These are phyloP conservation scores for Chloropsis hardwickii DNA, from an alignment of 2,113 vertebrate species.

Conservation along the genomic window DNA sequence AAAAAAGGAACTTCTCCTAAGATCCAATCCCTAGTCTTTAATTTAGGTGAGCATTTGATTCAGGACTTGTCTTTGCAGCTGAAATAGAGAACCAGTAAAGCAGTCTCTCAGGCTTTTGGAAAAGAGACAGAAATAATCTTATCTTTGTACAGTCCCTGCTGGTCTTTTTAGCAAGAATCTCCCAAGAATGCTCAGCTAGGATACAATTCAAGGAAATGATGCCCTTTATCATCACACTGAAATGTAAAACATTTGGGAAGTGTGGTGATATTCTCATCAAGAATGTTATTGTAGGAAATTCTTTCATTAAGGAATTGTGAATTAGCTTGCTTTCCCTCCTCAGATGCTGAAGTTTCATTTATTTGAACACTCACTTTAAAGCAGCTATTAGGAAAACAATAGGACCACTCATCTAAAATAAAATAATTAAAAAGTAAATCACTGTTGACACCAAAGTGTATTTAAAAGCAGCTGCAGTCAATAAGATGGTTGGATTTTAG, in stretches of 20 bases:
- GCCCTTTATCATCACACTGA: neutral
- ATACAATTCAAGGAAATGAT: neutral
- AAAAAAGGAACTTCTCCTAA: neutral
- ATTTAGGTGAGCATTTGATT: neutral
- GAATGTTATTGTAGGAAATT: neutral
- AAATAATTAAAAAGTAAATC: conserved; percentile 60
- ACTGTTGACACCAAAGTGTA: conserved; percentile 35
- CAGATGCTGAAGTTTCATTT: conserved; percentile 10
- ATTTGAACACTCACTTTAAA: conserved; percentile 16
- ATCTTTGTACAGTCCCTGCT: neutral
- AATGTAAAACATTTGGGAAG: neutral
- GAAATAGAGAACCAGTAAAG: neutral
- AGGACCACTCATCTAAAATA: conserved; percentile 21
- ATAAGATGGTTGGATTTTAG: conserved; percentile 8
- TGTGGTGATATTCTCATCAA: neutral
- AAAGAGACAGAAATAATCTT: neutral
- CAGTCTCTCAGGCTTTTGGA: neutral
- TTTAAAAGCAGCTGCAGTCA: conserved; percentile 60
- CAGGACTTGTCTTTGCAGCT: neutral
- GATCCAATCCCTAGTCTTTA: neutral
- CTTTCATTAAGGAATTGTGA: neutral
- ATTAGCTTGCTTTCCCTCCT: neutral
- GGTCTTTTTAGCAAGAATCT: neutral
- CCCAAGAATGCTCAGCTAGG: neutral
- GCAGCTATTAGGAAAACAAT: conserved; percentile 25